Conservation (phyloP, 2,113 vertebrate genomes). For the Zapornia atra region DNA sequence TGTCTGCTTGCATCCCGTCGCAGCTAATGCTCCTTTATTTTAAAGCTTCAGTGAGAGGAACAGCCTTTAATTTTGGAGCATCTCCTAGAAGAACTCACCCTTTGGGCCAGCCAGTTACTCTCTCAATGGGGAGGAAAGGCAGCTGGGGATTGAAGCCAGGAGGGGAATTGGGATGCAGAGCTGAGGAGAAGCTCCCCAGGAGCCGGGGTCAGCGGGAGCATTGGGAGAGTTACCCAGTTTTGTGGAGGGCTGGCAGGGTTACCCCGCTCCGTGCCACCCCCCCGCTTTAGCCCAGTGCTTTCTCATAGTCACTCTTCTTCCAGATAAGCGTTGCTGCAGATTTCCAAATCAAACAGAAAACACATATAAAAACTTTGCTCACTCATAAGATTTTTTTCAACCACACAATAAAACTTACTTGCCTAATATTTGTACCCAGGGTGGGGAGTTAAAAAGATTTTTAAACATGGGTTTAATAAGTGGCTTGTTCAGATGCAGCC, state of each 20-base stretch:
- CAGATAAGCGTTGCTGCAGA: background rate
- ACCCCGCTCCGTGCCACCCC: background rate
- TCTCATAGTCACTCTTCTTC: background rate
- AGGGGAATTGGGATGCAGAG: background rate
- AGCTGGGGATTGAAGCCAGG: background rate
- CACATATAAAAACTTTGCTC: background rate
- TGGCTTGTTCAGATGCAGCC: fast-evolving
- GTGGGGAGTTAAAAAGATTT: no score
- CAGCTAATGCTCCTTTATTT: fast-evolving
- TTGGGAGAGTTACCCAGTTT: fast-evolving
- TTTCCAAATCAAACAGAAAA: background rate
- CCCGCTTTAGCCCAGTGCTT: background rate
- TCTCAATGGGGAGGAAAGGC: background rate
- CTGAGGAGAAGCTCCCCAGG: background rate
- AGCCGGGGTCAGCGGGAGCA: no score
- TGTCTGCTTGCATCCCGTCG: background rate
- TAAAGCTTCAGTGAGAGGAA: background rate
- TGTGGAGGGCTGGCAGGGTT: fast-evolving
- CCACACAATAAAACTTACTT: background rate
- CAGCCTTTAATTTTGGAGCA: background rate
- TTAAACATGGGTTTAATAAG: no score
- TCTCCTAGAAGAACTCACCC: background rate
- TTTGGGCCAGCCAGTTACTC: background rate
- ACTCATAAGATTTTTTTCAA: background rate
- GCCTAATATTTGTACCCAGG: background rate